Conservation (phyloP, 2,888 invertebrate species). For the Stramonita haemastoma region DNA sequence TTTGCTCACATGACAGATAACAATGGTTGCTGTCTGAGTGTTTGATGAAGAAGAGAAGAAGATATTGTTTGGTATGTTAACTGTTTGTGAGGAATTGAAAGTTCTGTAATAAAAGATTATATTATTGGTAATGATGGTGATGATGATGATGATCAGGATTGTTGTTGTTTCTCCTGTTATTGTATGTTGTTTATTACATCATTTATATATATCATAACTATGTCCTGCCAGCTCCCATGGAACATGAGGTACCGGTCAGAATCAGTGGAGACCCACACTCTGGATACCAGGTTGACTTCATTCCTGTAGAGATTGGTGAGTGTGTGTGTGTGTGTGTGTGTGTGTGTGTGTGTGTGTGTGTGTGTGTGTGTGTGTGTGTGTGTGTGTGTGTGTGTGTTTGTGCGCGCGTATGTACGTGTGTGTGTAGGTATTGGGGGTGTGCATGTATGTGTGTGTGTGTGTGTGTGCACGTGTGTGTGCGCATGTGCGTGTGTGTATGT, state of each 20-base stretch:
- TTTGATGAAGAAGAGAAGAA: too few relatives aligned
- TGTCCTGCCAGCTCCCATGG: slow-evolving; percentile 85
- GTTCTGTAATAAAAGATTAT: too few relatives aligned
- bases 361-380: neutral
- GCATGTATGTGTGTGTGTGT: neutral
- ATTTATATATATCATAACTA: too few relatives aligned
- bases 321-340: slow-evolving; percentile 2
- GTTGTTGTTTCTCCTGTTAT: too few relatives aligned
- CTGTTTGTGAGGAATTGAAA: too few relatives aligned
- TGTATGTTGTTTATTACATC: too few relatives aligned
- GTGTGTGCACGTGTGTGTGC: neutral
- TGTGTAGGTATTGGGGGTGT: neutral
- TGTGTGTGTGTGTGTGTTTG: neutral
- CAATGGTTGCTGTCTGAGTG: too few relatives aligned
- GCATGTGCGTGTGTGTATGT: neutral
- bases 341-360: neutral
- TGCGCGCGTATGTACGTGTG: neutral
- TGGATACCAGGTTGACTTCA: slow-evolving; percentile 81
- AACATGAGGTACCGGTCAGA: slow-evolving; percentile 86
- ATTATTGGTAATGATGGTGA: too few relatives aligned
- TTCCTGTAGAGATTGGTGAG: slow-evolving; percentile 86
- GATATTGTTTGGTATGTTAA: too few relatives aligned
- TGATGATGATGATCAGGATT: too few relatives aligned
- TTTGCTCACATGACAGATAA: too few relatives aligned
- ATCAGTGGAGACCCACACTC: slow-evolving; percentile 81